phyloP scores from a whole-genome alignment of 1,140 invertebrate genomes.

The Drosophila aff. region DNA sequence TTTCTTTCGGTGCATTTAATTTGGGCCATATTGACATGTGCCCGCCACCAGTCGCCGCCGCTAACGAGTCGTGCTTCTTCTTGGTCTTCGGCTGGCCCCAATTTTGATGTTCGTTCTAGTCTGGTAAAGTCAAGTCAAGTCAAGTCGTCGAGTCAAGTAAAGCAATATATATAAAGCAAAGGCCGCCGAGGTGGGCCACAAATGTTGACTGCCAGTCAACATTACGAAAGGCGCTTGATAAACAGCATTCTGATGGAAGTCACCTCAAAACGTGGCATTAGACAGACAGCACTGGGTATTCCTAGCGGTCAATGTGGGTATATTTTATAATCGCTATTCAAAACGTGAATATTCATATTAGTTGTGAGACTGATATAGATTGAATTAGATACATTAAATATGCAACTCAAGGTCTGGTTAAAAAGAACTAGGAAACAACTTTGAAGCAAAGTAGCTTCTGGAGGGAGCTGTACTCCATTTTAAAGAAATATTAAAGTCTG shows the following conservation, averaged over 20 bases:
- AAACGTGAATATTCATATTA: background rate
- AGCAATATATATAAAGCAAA: conserved; percentile 33
- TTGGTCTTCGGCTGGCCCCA: conserved; percentile 45
- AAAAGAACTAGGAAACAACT: background rate
- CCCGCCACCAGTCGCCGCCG: conserved; percentile 31
- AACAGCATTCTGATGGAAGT: conserved; percentile 46
- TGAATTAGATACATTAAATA: background rate
- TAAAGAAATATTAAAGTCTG: no score
- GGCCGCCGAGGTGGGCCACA: conserved; percentile 57
- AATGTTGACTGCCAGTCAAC: conserved; percentile 45
- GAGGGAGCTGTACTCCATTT: no score
- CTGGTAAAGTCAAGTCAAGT: conserved; percentile 22
- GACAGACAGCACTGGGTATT: background rate
- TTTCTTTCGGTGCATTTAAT: conserved; percentile 68
- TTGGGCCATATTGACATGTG: conserved; percentile 80
- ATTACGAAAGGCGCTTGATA: conserved; percentile 52
- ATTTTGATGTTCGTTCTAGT: conserved; percentile 60
- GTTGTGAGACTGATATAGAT: background rate
- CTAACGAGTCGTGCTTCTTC: conserved; percentile 58
- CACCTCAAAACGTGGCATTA: conserved; percentile 15
- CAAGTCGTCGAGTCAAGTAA: conserved; percentile 1
- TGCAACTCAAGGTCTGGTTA: background rate
- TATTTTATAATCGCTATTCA: conserved; percentile 29
- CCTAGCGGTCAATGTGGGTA: background rate
- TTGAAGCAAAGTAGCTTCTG: no score